Base-by-base conservation (phyloP, 2,113 vertebrate species). In the Phalacrocorax aristotelis region DNA sequence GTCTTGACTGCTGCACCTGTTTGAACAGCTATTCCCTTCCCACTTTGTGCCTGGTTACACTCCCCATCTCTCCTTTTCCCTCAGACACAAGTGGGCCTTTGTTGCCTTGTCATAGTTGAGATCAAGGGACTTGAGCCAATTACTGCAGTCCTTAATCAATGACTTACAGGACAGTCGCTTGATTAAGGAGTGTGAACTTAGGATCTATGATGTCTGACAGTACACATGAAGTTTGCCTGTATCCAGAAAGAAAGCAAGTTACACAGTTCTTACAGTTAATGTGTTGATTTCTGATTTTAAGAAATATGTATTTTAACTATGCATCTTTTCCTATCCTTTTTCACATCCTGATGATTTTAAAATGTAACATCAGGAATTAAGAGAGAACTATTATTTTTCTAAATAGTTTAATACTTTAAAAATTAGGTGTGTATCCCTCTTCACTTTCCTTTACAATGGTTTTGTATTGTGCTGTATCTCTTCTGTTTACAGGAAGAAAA, bases 61-160 rank as follows among this genome's bases (percentile, higher is more conserved):
- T 71, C 55, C 46, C 34, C 17, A 12, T 65, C 51, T 42, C 42
- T 88, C 70, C n/a, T 52, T 64, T 68, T 69, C 78, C 34, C 61
- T 89, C 83, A 49, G 30, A 69, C 51, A 94, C 46, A 96, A 96
- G 52, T 60, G 20, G 6, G 49, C 25, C 36, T 95, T 95, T 96
- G 74, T 96, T 87, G 69, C 89, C 74, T 69, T 85, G 44, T 92
- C 83, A 74, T 54, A 79, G 46, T 13, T 55, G 57, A 94, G 72
- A 91, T 95, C 70, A 91, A 91, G 80, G 29, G 49, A 77, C 38
- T 49, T 44, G 29, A 93, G 38, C 64, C 76, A 95, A 66, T 90
- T 83, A 94, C 89, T 90, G 26, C 23, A 77, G 80, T 58, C 54
- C 42, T 80, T 87, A 93, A 91, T 95, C 87, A 95, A 34, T 93